Evolutionary conservation across 2,797 vertebrate genomes (phyloP).

Genomic region (Darevskia nairensis): DNA sequence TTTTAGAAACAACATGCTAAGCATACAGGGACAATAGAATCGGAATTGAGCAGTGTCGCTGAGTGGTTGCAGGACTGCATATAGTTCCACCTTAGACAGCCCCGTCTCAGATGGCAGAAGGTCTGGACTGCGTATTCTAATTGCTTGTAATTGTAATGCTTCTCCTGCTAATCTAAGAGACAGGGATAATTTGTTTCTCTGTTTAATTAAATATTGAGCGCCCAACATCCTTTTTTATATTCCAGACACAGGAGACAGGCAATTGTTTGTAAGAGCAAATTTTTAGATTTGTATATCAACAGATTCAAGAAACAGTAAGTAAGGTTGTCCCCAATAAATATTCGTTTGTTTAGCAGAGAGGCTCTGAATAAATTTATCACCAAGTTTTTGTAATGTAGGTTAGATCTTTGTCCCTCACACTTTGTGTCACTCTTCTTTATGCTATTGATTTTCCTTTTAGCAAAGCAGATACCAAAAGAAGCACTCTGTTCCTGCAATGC

Average conservation of each 20-base stretch:
- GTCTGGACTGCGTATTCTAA: slow-evolving; percentile 15
- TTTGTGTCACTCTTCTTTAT: slow-evolving; percentile 2
- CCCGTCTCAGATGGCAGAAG: background rate
- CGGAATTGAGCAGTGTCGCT: background rate
- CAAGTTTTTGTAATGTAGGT: background rate
- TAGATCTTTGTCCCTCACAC: slow-evolving; percentile 12
- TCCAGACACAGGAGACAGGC: slow-evolving; percentile 19
- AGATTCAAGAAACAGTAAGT: background rate
- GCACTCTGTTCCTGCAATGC: background rate
- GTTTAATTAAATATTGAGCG: slow-evolving; percentile 23
- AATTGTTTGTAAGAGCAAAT: background rate
- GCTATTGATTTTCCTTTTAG: slow-evolving; percentile 46
- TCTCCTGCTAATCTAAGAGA: slow-evolving; percentile 21
- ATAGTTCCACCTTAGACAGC: background rate
- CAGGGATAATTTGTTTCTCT: slow-evolving; percentile 21
- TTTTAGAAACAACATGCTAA: background rate
- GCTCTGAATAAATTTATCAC: slow-evolving; percentile 36
- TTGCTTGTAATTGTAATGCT: slow-evolving; percentile 22
- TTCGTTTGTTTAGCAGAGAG: slow-evolving; percentile 16
- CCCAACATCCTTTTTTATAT: slow-evolving; percentile 13
- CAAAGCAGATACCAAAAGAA: slow-evolving; percentile 26
- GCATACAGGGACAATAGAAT: background rate
- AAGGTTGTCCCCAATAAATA: background rate
- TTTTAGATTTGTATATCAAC: background rate
- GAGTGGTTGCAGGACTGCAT: slow-evolving; percentile 3